Conservation (phyloP, 2,797 vertebrate genomes). For the Gallinago nigripennis region DNA sequence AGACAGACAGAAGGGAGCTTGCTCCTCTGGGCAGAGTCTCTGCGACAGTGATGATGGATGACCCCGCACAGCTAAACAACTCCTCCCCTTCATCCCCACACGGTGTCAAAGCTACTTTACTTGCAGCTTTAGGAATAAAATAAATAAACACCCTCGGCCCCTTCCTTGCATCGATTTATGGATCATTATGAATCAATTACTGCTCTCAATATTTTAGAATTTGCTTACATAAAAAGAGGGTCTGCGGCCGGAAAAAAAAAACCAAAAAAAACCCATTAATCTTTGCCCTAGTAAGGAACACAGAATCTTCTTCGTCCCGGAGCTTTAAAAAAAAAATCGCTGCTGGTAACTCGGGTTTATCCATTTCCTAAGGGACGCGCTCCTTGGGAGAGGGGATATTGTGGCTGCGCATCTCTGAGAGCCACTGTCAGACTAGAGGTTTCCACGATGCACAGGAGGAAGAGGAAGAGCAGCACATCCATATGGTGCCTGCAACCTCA, state of each 20-base stretch:
- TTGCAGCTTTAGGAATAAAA: conserved; percentile 88
- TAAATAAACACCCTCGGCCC: conserved; percentile 72
- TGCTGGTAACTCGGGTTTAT: not conserved
- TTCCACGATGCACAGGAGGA: not conserved
- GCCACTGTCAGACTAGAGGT: not conserved
- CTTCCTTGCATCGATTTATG: conserved; percentile 64
- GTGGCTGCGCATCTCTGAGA: not conserved
- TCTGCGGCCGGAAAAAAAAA: not conserved
- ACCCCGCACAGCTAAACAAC: conserved; percentile 87
- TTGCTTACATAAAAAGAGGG: conserved; percentile 64
- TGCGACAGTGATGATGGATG: conserved; percentile 99
- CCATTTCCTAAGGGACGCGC: not conserved
- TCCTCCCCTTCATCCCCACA: conserved; percentile 89
- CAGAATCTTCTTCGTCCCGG: not conserved
- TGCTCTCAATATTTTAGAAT: conserved; percentile 69
- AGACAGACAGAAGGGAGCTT: conserved; percentile 94
- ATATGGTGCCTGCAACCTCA: not conserved
- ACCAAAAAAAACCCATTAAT: not conserved
- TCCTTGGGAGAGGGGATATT: not conserved
- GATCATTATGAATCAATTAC: conserved; percentile 81
- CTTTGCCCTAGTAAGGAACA: not conserved
- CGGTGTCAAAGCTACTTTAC: conserved; percentile 87
- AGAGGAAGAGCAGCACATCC: not conserved
- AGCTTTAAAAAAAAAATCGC: not conserved
- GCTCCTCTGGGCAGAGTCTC: conserved; percentile 90